Evolutionary conservation across 2,888 invertebrate genomes (phyloP), one percentile per base, ranked within the genome.

Genomic region (Lochmaea capreae): DNA sequence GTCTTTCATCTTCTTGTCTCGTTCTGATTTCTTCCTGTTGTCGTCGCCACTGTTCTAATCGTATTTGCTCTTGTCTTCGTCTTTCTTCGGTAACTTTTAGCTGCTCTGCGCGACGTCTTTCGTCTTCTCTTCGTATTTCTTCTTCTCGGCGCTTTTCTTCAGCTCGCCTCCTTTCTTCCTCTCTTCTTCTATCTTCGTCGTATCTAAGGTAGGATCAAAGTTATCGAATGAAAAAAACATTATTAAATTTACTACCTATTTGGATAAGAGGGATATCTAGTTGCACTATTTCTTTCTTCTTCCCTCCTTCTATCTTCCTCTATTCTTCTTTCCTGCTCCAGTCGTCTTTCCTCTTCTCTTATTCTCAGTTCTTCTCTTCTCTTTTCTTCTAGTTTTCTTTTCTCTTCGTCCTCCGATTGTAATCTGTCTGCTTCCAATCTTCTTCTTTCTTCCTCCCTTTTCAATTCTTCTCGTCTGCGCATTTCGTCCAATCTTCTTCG

Each of bases 341-440:
- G 8, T 61, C 61, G 33, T 39, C 61, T 61, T 33, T 26, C 61
- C 12, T 49, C 57, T 12, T 22, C 10, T 33, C 65, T 54, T 69
- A 54, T 18, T 16, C 54, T 54, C 39, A 72, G 14, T 49, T 59
- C 65, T 73, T 49, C 14, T 22, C 63, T 58, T 67, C 33, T 14
- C 16, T 18, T 39, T 57, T 63, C 63, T 49, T 59, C 65, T 73
- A 18, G 1, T 42, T 52, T 58, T 70, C 33, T 14, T 16, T 18
- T 39, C 42, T 63, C 63, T 26, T 63, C 58, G n/a, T 61, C 22
- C 39, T 22, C 18, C 12, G 33, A 52, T 0, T 43, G 39, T 22
- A 46, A 52, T 75, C 65, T 73, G 65, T 49, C 65, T 66, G 77
- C 76, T 58, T 76, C 74, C 22, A 62, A 61, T 62, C 71, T 57